Evolutionary conservation across 2,888 invertebrate genomes (phyloP), one percentile per base, ranked within the genome.

Genomic region (Chesias legatella): DNA sequence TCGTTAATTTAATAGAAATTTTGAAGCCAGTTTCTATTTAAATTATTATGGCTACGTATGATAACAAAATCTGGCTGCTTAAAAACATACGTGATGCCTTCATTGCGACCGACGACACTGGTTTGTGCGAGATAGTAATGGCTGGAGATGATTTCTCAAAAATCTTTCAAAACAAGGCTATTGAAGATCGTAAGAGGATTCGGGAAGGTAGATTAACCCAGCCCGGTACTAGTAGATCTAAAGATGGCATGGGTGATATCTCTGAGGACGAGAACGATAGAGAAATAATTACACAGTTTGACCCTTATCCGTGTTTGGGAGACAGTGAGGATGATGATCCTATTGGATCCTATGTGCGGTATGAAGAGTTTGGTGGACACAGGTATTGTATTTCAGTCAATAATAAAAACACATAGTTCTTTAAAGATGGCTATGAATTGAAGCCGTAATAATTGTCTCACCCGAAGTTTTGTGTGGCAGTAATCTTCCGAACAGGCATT

Each of bases 31-130:
- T 17, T 27, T 34, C 8, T n/a, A 10, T 3, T 10, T 6, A 11
- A 20, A 4, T 24, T 28, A 13, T 22, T 11, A 44, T 98, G 98
- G 98, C 98, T 56, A 92, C 97, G 52, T 98, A 97, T 79, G 97
- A 98, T 78, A 96, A 98, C 81, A 94, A 94, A 78, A 94, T 94
- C 63, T 98, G 98, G 94, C 90, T 98, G 31, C 89, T 98, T 34
- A 95, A 96, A 44, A 96, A 98, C 79, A 96, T 98, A 55, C 90
- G 96, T 41, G 97, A 98, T 79, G 97, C 97, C 6, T 98, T 97
- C 80, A 95, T 98, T 69, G 95, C 96, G 11, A 96, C 97, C 10
- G 98, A 98, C 85, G 98, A 98, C 79, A 97, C 98, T 60, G 95
- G 97, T 41, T 93, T 97, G 90, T 97, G 97, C 78, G 98, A 98